phyloP scores from a whole-genome alignment of 2,113 vertebrate species.

The Apus apus region DNA sequence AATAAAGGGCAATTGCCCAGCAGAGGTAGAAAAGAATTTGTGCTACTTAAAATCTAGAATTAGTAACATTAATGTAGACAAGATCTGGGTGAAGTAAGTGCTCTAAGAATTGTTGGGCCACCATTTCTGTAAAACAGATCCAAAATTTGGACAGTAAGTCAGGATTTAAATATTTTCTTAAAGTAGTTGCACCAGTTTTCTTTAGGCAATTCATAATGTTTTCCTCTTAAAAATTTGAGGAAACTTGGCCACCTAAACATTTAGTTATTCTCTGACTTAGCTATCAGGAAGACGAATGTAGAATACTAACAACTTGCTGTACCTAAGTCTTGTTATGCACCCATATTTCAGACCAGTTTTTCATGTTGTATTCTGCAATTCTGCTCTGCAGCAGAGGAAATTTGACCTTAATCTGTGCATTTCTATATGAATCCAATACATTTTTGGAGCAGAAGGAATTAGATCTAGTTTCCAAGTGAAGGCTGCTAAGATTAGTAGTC shows the following conservation, averaged over 20 bases:
- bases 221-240: not conserved
- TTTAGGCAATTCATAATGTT: not conserved
- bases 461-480: not conserved
- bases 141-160: not conserved
- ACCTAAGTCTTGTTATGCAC: not conserved
- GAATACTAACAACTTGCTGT: not conserved
- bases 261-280: not conserved
- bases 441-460: not conserved
- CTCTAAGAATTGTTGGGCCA: not conserved
- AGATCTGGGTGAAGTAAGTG: not conserved
- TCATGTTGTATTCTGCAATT: not conserved
- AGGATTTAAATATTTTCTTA: not conserved
- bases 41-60: not conserved
- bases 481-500: not conserved
- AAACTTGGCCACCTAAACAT: not conserved
- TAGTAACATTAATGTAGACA: not conserved
- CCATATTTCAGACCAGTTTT: not conserved
- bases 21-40: not conserved
- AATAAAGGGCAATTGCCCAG: not conserved
- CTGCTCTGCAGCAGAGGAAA: not conserved
- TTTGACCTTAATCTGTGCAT: not conserved
- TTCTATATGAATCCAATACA: not conserved
- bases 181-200: not conserved
- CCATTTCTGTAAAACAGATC: not conserved
- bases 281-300: not conserved